A percentile compares a stretch with the other conserved stretches of the same genome.
These are phyloP conservation scores for Orthonyx spaldingii DNA, from an alignment of 2,113 vertebrate genomes.

Conservation along the genomic window DNA sequence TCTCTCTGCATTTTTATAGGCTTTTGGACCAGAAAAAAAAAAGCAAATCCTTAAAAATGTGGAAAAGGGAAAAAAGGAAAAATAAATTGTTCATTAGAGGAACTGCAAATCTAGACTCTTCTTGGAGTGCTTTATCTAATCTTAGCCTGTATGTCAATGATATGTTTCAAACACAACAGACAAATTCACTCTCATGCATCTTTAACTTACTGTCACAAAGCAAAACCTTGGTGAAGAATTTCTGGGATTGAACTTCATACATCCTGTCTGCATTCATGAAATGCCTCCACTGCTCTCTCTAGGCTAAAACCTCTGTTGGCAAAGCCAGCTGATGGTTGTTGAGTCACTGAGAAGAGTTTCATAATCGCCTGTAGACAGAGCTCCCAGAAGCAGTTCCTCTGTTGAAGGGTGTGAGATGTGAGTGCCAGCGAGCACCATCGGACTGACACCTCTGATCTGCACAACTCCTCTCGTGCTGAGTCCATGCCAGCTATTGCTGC, in stretches of 20 bases:
- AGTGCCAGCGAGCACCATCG: background rate
- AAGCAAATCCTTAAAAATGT: background rate
- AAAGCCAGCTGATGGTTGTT: background rate
- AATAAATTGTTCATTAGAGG: background rate
- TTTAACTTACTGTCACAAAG: background rate
- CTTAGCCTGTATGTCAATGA: background rate
- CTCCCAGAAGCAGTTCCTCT: background rate
- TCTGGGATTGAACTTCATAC: background rate
- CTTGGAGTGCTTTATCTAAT: background rate
- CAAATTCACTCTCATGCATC: background rate
- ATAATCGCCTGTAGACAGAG: background rate
- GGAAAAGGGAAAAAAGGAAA: background rate
- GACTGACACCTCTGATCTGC: background rate
- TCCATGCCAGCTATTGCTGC: background rate
- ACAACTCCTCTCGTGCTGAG: background rate
- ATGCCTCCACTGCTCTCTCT: background rate
- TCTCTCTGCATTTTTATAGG: slow-evolving; percentile 53
- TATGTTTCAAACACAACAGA: background rate
- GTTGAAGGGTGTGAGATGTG: background rate
- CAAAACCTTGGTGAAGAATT: background rate
- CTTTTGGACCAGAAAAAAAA: slow-evolving; percentile 61
- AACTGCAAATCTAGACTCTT: background rate
- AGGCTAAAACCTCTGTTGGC: background rate
- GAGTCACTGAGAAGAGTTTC: background rate
- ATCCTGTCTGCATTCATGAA: background rate